Conservation (phyloP, 2,888 invertebrate species). For the Chelonus formosanus region DNA sequence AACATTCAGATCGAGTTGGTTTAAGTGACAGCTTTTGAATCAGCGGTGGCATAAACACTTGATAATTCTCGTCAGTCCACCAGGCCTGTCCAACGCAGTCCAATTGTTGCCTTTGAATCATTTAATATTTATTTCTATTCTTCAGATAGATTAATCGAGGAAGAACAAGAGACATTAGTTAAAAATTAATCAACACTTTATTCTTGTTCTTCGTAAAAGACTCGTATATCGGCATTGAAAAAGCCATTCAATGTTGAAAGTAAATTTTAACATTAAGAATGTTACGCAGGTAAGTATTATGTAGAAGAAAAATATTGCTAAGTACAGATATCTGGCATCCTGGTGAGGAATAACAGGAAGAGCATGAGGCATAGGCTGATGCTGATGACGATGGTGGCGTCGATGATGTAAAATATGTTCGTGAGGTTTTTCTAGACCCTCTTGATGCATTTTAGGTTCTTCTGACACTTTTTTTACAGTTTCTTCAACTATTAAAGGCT, state of each 20-base stretch:
- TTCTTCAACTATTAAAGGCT: background rate
- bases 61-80: constrained; percentile 43
- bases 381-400: no score
- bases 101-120: constrained; percentile 39
- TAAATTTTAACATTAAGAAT: constrained; percentile 43
- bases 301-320: constrained; percentile 44
- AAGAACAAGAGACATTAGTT: constrained; percentile 2
- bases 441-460: no score
- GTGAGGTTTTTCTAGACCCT: constrained; percentile 2
- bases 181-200: constrained; percentile 9
- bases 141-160: background rate
- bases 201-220: constrained; percentile 16
- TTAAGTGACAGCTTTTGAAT: constrained; percentile 23
- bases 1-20: constrained; percentile 44
- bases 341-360: background rate
- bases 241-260: constrained; percentile 36
- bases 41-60: constrained; percentile 42
- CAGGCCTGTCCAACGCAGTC: constrained; percentile 39
- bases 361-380: no score
- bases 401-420: background rate
- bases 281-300: constrained; percentile 42
- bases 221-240: constrained; percentile 13
- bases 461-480: no score
- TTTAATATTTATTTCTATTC: constrained; percentile 12
- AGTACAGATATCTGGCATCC: constrained; percentile 46